Conservation (phyloP, 2,797 vertebrate genomes). For the Moxostoma hubbsi region DNA sequence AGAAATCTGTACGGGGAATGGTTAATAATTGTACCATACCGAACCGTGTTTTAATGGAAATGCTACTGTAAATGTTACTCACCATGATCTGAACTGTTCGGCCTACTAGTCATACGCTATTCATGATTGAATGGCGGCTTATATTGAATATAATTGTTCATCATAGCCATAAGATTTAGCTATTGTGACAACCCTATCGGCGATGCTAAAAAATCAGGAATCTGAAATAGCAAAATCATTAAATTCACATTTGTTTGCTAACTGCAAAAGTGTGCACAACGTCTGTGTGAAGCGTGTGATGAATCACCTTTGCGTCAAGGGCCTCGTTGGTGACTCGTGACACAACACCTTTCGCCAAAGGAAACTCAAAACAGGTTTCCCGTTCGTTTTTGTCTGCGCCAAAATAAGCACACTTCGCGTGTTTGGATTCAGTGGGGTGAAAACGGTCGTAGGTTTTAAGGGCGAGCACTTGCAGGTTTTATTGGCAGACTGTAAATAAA, state of each 20-base stretch:
- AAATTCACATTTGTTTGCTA: conserved; percentile 9
- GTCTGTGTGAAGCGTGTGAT: conserved; percentile 8
- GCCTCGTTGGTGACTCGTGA: conserved; percentile 14
- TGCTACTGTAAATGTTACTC: no score
- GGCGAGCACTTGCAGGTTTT: conserved; percentile 22
- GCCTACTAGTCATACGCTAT: no score
- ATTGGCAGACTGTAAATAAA: conserved; percentile 51
- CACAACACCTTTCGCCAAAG: conserved; percentile 16
- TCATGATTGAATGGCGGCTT: no score
- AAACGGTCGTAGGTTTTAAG: conserved; percentile 28
- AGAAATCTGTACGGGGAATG: no score
- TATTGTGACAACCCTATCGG: neutral
- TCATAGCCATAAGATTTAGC: neutral
- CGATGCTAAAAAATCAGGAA: conserved; percentile 21
- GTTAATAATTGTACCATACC: no score
- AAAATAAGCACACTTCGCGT: conserved; percentile 40
- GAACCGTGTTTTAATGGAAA: no score
- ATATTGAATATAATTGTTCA: neutral
- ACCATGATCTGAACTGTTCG: no score
- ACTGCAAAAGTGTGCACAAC: neutral
- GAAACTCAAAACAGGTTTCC: conserved; percentile 26
- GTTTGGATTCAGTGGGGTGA: conserved; percentile 29
- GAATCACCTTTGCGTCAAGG: conserved; percentile 16
- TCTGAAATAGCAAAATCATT: conserved; percentile 18
- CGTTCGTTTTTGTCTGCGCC: conserved; percentile 15